Conservation (phyloP, 2,797 vertebrate species). For the Ctenopoma kingsleyae region DNA sequence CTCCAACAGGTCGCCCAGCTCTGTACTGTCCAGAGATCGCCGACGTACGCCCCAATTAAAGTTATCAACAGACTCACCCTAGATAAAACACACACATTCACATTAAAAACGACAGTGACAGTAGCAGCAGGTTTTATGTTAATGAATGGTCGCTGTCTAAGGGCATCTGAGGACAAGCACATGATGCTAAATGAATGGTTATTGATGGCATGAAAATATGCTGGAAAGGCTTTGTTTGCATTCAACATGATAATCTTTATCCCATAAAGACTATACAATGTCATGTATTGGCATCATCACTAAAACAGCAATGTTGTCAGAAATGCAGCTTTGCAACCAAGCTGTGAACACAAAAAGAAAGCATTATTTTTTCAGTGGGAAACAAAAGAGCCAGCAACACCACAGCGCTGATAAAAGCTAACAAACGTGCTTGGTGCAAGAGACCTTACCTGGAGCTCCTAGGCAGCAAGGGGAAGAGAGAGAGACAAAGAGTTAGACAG, state of each 20-base stretch:
- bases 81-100: conserved; percentile 65
- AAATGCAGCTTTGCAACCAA: conserved; percentile 67
- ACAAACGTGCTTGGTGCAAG: conserved; percentile 66
- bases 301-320: conserved; percentile 38
- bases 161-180: conserved; percentile 56
- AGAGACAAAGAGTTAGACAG: conserved; percentile 78
- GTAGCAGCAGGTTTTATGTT: conserved; percentile 6
- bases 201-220: conserved; percentile 53
- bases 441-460: conserved; percentile 99
- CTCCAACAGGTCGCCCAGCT: conserved; percentile 93
- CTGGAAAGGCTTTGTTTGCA: conserved; percentile 38
- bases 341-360: conserved; percentile 64
- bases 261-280: conserved; percentile 20
- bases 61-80: conserved; percentile 98
- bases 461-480: conserved; percentile 88
- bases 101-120: conserved; percentile 37
- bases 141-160: conserved; percentile 29
- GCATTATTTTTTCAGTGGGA: conserved; percentile 40
- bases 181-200: conserved; percentile 68
- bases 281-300: conserved; percentile 19
- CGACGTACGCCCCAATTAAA: conserved; percentile 99
- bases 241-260: conserved; percentile 18
- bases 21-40: conserved; percentile 96
- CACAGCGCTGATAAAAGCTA: conserved; percentile 69
- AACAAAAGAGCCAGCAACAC: conserved; percentile 66